Evolutionary conservation across 2,888 invertebrate genomes (phyloP).

Genomic region (Meiosimyza platycephala): DNA sequence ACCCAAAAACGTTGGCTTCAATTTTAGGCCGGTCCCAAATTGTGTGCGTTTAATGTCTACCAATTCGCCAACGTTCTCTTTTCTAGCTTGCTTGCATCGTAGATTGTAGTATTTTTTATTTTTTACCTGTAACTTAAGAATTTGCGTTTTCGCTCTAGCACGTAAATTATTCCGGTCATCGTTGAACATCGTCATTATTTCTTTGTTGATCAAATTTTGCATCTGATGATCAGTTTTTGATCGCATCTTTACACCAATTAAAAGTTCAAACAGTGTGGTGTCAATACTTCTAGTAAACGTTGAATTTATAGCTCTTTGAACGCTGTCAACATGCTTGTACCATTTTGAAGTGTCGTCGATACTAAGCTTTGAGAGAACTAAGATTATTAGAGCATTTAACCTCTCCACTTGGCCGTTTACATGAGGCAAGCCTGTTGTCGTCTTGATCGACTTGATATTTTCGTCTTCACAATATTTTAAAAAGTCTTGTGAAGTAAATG

Average conservation of each 20-base stretch:
- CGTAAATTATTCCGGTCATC: constrained; percentile 24
- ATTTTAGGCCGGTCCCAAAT: constrained; percentile 37
- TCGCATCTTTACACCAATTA: constrained; percentile 14
- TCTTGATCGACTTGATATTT: constrained; percentile 23
- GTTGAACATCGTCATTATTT: not conserved
- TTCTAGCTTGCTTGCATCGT: constrained; percentile 33
- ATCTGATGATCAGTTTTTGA: not conserved
- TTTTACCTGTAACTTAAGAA: constrained; percentile 35
- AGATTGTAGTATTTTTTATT: constrained; percentile 42
- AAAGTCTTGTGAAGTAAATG: constrained; percentile 40
- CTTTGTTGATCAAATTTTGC: constrained; percentile 4
- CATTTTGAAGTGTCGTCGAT: constrained; percentile 37
- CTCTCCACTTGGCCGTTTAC: constrained; percentile 39
- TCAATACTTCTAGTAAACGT: constrained; percentile 25
- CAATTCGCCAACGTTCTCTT: constrained; percentile 38
- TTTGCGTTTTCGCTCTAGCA: constrained; percentile 27
- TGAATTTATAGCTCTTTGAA: constrained; percentile 36
- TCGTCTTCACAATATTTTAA: constrained; percentile 31
- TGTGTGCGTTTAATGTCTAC: constrained; percentile 43
- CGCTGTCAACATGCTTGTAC: constrained; percentile 34
- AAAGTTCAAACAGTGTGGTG: constrained; percentile 29
- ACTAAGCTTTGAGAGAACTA: constrained; percentile 34
- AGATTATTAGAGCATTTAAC: constrained; percentile 34
- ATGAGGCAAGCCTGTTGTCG: constrained; percentile 36
- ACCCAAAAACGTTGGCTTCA: too few relatives aligned